Base-by-base conservation (phyloP, 2,113 vertebrate species). In the Syrrhaptes paradoxus region DNA sequence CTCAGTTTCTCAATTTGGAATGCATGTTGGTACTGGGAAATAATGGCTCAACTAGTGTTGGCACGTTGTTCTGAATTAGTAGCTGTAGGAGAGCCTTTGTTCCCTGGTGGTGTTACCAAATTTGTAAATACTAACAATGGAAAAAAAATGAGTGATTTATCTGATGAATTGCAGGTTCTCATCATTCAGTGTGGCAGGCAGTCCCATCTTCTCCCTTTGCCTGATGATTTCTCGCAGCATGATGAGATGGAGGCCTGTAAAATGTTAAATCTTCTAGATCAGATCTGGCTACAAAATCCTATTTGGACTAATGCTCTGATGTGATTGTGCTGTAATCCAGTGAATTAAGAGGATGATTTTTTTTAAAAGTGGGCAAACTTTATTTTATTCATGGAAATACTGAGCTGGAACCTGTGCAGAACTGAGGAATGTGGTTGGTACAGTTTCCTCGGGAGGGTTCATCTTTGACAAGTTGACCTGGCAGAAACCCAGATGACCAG, bases 251-350 rank as follows among this genome's bases (percentile, higher is more conserved):
- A 77, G 32, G 20, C 59, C 61, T 80, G 29, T 55, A 59, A 94
- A 94, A 93, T 59, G 21, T 71, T 93, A 80, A 74, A 66, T 70
- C 55, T 89, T 67, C 34, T 81, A 46, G 45, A 88, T 90, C 75
- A 81, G 72, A 71, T 92, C 65, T 90, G 85, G 45, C 65, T 86
- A 57, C 45, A 93, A 84, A 94, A 95, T 95, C 85, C 70, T 78
- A 59, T 80, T 95, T 94, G 77, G 61, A 36, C 41, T 90, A 86
- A 88, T 89, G 54, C 76, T 68, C 38, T 68, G 88, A 68, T 93
- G 66, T 88, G 93, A 85, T 93, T 87, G 46, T 86, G 34, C 49
- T 81, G 41, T 95, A 94, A 93, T 94, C 85, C 65, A 72, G 52
- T 90, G 85, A 90, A 92, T 94, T 96, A 93, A 86, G 14, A 52